Conservation (phyloP, 2,797 vertebrate species). For the Pipistrellus kuhlii region DNA sequence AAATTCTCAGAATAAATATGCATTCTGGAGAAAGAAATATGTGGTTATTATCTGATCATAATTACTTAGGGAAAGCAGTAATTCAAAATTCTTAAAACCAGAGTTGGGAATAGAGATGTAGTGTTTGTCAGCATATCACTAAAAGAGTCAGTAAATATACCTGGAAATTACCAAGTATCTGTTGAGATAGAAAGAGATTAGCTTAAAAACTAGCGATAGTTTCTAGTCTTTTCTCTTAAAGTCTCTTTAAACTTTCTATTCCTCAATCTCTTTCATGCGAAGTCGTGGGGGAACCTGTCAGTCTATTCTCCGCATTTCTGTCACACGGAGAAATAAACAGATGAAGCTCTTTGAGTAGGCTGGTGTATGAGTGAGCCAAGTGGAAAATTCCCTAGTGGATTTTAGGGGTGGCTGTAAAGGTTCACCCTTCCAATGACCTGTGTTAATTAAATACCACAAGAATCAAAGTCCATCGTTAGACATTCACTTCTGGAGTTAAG, state of each 20-base stretch:
- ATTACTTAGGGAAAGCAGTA: constrained; percentile 28
- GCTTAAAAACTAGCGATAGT: background rate
- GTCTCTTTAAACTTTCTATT: background rate
- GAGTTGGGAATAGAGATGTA: background rate
- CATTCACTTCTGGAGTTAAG: background rate
- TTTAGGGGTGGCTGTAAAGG: background rate
- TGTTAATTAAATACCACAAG: background rate
- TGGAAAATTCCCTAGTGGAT: background rate
- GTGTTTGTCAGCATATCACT: background rate
- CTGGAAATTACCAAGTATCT: background rate
- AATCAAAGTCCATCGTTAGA: background rate
- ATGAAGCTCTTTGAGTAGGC: background rate
- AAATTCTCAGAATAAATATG: constrained; percentile 45
- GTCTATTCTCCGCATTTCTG: background rate
- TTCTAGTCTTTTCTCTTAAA: background rate
- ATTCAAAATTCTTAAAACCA: constrained; percentile 6
- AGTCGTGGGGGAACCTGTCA: background rate
- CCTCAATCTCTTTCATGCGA: background rate
- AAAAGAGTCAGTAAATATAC: background rate
- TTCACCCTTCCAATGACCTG: background rate
- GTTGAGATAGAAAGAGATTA: background rate
- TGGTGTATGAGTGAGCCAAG: background rate
- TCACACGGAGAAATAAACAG: background rate
- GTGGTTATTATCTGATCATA: background rate
- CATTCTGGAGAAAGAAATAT: background rate